Percentiles rank a stretch among this genome's conserved stretches.
Conservation (phyloP, 2,888 invertebrate genomes). For the Griposia aprilina region DNA sequence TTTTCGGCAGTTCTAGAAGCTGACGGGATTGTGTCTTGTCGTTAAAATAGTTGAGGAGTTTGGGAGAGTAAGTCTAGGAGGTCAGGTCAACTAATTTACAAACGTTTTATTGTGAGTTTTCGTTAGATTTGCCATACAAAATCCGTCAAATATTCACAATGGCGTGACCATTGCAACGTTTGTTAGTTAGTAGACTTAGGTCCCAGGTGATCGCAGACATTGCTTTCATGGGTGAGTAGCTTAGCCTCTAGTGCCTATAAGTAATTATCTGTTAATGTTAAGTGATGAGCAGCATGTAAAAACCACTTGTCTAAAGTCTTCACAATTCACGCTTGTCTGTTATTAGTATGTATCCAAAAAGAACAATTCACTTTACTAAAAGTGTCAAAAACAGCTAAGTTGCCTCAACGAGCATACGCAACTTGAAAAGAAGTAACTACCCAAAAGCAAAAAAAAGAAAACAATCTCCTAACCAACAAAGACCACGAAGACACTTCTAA, state of each 20-base stretch:
- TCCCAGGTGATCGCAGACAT: too few relatives aligned
- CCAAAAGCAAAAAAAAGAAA: conserved; percentile 14
- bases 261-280: not conserved
- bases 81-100: not conserved
- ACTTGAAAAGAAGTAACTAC: not conserved
- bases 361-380: not conserved
- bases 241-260: not conserved
- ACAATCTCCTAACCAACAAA: conserved; percentile 18
- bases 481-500: conserved; percentile 44
- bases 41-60: not conserved
- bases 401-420: not conserved
- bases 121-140: not conserved
- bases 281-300: not conserved
- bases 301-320: not conserved
- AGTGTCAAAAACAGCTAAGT: not conserved
- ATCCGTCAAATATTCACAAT: not conserved
- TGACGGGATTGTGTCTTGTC: not conserved
- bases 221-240: not conserved
- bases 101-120: not conserved
- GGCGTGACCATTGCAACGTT: too few relatives aligned
- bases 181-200: not conserved
- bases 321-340: not conserved
- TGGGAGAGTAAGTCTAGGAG: not conserved
- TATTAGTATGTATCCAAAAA: not conserved
- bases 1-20: not conserved